phyloP scores from a whole-genome alignment of 2,888 invertebrate species.

The Cerastis rubricosa region DNA sequence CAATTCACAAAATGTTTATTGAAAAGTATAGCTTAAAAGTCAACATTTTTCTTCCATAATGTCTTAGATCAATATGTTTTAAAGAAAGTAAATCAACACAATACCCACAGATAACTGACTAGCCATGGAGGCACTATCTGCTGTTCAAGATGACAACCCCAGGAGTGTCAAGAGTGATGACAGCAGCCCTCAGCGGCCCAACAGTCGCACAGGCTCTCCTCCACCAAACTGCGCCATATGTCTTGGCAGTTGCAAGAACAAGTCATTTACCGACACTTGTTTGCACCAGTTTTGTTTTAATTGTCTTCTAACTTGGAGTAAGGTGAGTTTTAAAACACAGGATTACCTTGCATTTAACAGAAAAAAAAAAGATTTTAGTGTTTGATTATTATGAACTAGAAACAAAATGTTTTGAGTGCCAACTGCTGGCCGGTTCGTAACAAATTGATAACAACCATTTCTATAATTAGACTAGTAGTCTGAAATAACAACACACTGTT shows the following conservation, averaged over 20 bases:
- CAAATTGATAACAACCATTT: conserved; percentile 16
- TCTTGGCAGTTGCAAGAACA: conserved; percentile 95
- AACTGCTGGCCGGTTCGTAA: conserved; percentile 2
- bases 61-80: not conserved
- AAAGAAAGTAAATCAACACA: conserved; percentile 3
- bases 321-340: conserved; percentile 88
- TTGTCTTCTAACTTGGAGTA: conserved; percentile 98
- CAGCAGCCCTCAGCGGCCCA: conserved; percentile 83
- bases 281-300: conserved; percentile 98
- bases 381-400: not conserved
- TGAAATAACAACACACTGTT: conserved; percentile 16
- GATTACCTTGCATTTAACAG: not conserved
- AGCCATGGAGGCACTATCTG: conserved; percentile 81
- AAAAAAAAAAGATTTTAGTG: not conserved
- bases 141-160: conserved; percentile 82
- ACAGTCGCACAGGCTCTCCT: conserved; percentile 90
- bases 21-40: not conserved
- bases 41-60: not conserved
- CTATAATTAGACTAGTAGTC: conserved; percentile 18
- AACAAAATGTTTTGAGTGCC: not conserved
- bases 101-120: conserved; percentile 51
- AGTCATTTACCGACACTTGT: conserved; percentile 97
- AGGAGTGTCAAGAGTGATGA: conserved; percentile 88
- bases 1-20: not conserved
- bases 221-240: conserved; percentile 98